Percentiles rank a stretch among this genome's conserved stretches.
Evolutionary conservation across 2,888 invertebrate species (phyloP).

Genomic region (Tiliacea aurago): DNA sequence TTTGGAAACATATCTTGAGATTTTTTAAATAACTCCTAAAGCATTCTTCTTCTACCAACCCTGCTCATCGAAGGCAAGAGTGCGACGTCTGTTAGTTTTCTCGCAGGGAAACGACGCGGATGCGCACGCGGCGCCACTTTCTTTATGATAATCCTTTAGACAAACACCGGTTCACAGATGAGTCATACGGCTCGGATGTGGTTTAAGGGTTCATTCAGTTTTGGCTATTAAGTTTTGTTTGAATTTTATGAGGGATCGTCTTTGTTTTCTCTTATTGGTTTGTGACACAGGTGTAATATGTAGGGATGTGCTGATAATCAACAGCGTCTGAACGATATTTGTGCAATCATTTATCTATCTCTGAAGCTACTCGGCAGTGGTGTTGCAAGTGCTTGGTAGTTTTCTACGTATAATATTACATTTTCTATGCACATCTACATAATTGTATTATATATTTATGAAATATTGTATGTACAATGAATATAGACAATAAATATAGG

Average conservation of each 20-base stretch:
- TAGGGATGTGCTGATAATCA: not conserved
- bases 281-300: not conserved
- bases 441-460: too few relatives aligned
- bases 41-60: conserved; percentile 7
- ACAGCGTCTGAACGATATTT: not conserved
- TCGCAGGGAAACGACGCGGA: conserved; percentile 56
- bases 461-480: too few relatives aligned
- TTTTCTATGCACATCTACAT: too few relatives aligned
- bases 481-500: too few relatives aligned
- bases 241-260: conserved; percentile 3
- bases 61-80: conserved; percentile 67
- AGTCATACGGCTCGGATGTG: conserved; percentile 29
- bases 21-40: too few relatives aligned
- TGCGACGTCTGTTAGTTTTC: conserved; percentile 64
- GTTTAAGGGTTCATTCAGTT: conserved; percentile 52
- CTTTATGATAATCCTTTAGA: conserved; percentile 79
- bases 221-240: conserved; percentile 21
- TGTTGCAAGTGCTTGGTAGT: too few relatives aligned
- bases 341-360: not conserved
- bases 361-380: too few relatives aligned
- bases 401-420: too few relatives aligned
- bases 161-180: conserved; percentile 39
- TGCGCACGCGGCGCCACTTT: conserved; percentile 76
- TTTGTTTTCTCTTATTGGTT: conserved; percentile 28
- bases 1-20: too few relatives aligned